phyloP scores from a whole-genome alignment of 2,888 invertebrate genomes.

The Sabellastarte sp. region DNA sequence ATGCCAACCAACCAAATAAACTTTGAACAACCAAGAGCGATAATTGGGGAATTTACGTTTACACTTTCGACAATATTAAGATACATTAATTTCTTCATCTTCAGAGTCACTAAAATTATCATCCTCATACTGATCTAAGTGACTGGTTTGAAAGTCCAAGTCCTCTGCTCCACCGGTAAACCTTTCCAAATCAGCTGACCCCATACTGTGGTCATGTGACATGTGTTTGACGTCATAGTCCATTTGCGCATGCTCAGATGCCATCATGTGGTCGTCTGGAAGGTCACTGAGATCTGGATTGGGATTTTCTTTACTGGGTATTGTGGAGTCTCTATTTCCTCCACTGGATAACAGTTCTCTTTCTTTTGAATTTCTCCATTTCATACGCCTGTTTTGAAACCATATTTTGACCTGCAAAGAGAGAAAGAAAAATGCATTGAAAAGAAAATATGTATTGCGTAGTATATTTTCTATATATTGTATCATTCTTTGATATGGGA shows the following conservation, averaged over 20 bases:
- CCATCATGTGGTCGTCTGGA: slow-evolving; percentile 30
- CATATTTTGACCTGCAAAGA: slow-evolving; percentile 74
- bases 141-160: background rate
- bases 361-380: slow-evolving; percentile 97
- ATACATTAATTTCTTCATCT: slow-evolving; percentile 14
- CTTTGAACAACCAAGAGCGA: too few species aligned
- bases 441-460: too few species aligned
- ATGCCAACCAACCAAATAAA: too few species aligned
- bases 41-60: too few species aligned
- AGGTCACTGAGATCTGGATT: slow-evolving; percentile 87
- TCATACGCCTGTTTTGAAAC: slow-evolving; percentile 99
- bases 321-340: slow-evolving; percentile 89
- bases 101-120: slow-evolving; percentile 3
- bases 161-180: background rate
- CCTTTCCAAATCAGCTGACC: background rate
- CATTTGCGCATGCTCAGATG: background rate
- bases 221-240: background rate
- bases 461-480: too few species aligned
- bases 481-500: too few species aligned
- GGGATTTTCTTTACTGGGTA: slow-evolving; percentile 95
- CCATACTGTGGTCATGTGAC: background rate
- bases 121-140: background rate
- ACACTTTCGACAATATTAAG: too few species aligned
- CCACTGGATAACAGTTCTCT: slow-evolving; percentile 89
- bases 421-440: too few species aligned